phyloP scores from a whole-genome alignment of 2,797 vertebrate genomes.

The Hypotaenidia philippensis region DNA sequence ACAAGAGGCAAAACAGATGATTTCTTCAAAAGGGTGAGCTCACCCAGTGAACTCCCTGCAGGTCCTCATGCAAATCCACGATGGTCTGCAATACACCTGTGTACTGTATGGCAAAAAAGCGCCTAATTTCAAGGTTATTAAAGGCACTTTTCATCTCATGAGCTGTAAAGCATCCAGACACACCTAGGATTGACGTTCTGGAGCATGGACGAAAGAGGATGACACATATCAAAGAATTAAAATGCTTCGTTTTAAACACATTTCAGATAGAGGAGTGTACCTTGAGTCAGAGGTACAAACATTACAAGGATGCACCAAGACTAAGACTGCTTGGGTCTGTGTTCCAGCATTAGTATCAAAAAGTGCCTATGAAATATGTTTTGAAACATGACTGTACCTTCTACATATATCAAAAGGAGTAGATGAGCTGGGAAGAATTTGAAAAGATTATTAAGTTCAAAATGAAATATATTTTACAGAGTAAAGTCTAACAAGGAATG shows the following conservation, averaged over 20 bases:
- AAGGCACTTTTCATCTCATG: not conserved
- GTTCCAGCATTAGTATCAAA: not conserved
- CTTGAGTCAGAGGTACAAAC: not conserved
- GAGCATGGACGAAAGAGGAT: not conserved
- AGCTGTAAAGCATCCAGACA: rapidly evolving
- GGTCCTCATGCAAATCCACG: not conserved
- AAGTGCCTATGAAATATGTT: not conserved
- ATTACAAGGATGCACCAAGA: not conserved
- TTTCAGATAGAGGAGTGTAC: not conserved
- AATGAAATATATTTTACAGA: not conserved
- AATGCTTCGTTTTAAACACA: not conserved
- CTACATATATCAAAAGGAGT: not conserved
- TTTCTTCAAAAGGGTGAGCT: not conserved
- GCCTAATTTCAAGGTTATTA: not conserved
- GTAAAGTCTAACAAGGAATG: not conserved
- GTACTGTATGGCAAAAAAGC: not conserved
- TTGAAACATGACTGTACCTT: not conserved
- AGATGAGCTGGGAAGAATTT: not conserved
- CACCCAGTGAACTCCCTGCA: not conserved
- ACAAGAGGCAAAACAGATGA: not conserved
- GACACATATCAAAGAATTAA: not conserved
- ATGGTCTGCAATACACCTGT: not conserved
- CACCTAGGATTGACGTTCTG: not conserved
- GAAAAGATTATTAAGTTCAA: not conserved
- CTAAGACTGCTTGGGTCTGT: not conserved